These are phyloP conservation scores for Phodopus roborovskii DNA, from an alignment of 2,113 vertebrate species.

Conservation along the genomic window DNA sequence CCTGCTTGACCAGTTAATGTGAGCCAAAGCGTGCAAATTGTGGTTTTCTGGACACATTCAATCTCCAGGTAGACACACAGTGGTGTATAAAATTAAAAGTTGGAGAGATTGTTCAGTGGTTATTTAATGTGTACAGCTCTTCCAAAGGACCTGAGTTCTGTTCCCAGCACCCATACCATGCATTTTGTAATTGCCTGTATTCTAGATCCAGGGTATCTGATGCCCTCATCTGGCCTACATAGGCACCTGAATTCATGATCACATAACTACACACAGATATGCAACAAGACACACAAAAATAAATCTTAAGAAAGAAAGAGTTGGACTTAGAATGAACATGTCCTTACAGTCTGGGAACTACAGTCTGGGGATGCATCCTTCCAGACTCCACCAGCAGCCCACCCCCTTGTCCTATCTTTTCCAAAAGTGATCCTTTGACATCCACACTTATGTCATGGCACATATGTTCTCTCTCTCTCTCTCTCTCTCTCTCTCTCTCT, in stretches of 20 bases:
- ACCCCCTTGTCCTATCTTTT: neutral
- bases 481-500: neutral
- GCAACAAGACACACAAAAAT: neutral
- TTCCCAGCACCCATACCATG: neutral
- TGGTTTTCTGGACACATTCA: neutral
- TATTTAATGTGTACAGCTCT: neutral
- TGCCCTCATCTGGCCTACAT: neutral
- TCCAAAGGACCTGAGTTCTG: neutral
- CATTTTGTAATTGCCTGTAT: neutral
- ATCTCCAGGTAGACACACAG: neutral
- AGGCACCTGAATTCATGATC: neutral
- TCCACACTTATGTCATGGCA: neutral
- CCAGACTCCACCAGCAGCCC: rapidly evolving
- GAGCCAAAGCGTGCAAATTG: neutral
- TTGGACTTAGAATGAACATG: neutral
- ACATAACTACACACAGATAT: neutral
- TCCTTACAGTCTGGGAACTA: neutral
- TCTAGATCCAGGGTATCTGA: neutral
- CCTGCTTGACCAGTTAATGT: neutral
- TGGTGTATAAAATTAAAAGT: constrained; percentile 13
- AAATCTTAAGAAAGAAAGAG: neutral
- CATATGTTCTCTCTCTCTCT: neutral
- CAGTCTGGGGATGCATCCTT: neutral
- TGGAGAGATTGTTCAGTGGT: neutral
- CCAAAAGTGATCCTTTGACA: neutral